Evolutionary conservation across 2,888 invertebrate genomes (phyloP).

Genomic region (Drosophila prostipennis): DNA sequence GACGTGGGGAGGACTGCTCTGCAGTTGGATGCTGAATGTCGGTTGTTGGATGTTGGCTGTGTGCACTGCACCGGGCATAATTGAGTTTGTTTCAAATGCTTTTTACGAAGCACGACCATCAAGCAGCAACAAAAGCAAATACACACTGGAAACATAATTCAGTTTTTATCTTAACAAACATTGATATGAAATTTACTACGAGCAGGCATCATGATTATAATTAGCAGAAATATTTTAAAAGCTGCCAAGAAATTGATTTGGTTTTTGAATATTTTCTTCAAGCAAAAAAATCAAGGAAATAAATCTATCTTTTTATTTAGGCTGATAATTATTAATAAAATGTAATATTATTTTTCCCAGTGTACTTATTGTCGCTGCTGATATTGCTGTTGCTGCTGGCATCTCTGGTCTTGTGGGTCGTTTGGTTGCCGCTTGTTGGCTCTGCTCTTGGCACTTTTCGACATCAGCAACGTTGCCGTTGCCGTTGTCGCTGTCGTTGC

Average conservation of each 20-base stretch:
- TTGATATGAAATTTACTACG: too few relatives aligned
- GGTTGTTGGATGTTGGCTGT: slow-evolving; percentile 39
- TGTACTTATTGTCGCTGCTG: slow-evolving; percentile 13
- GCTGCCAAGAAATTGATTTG: too few relatives aligned
- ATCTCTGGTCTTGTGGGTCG: slow-evolving; percentile 53
- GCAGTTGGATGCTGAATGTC: slow-evolving; percentile 37
- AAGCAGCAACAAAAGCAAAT: slow-evolving; percentile 58
- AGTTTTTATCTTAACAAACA: too few relatives aligned
- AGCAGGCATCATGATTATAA: too few relatives aligned
- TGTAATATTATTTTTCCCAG: not conserved
- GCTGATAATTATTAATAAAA: too few relatives aligned
- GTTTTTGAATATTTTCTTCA: too few relatives aligned
- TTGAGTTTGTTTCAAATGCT: slow-evolving; percentile 79
- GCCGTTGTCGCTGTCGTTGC: slow-evolving; percentile 14
- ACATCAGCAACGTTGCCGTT: slow-evolving; percentile 40
- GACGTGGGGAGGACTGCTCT: slow-evolving; percentile 4
- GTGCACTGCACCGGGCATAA: slow-evolving; percentile 77
- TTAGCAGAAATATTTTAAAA: too few relatives aligned
- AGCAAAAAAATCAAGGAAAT: too few relatives aligned
- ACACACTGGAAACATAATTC: slow-evolving; percentile 47
- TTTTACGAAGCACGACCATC: slow-evolving; percentile 74
- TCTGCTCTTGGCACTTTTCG: slow-evolving; percentile 52
- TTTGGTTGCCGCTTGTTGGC: slow-evolving; percentile 43
- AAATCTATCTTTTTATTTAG: too few relatives aligned
- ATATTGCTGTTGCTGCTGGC: slow-evolving; percentile 25